A percentile compares a stretch with the other conserved stretches of the same genome.
Conservation (phyloP, 1,140 invertebrate genomes). For the Rhopalosiphum maidis region DNA sequence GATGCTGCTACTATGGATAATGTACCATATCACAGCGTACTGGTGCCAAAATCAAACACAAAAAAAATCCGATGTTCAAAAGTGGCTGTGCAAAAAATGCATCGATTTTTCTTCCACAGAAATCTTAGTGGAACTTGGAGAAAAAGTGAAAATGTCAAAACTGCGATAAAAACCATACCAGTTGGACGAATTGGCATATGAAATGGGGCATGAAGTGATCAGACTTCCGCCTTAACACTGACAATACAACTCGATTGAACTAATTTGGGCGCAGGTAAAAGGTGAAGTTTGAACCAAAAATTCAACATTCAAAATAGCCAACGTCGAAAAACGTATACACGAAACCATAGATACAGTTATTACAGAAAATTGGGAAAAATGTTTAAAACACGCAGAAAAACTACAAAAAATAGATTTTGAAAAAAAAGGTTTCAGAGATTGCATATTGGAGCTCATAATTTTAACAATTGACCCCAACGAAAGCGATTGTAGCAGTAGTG, state of each 20-base stretch:
- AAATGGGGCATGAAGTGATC: not conserved
- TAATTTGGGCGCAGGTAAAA: not conserved
- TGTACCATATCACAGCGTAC: too few species aligned
- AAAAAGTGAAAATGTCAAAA: not conserved
- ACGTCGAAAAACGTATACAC: not conserved
- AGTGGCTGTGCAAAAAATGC: too few species aligned
- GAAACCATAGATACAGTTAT: not conserved
- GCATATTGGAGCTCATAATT: too few species aligned
- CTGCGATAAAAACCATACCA: not conserved
- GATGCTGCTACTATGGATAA: too few species aligned
- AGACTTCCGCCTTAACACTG: not conserved
- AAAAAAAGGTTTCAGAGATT: not conserved
- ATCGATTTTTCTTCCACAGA: too few species aligned
- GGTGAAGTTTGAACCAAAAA: not conserved
- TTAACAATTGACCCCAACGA: too few species aligned
- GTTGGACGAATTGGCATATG: not conserved
- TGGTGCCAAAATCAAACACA: too few species aligned
- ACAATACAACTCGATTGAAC: not conserved
- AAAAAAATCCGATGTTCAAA: too few species aligned
- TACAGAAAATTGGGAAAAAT: not conserved
- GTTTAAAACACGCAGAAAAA: not conserved
- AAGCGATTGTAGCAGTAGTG: too few species aligned
- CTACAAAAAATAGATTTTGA: not conserved
- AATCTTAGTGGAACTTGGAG: too few species aligned
- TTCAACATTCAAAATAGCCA: not conserved